Conservation (phyloP, 2,113 vertebrate species). For the Actenoides hombroni region DNA sequence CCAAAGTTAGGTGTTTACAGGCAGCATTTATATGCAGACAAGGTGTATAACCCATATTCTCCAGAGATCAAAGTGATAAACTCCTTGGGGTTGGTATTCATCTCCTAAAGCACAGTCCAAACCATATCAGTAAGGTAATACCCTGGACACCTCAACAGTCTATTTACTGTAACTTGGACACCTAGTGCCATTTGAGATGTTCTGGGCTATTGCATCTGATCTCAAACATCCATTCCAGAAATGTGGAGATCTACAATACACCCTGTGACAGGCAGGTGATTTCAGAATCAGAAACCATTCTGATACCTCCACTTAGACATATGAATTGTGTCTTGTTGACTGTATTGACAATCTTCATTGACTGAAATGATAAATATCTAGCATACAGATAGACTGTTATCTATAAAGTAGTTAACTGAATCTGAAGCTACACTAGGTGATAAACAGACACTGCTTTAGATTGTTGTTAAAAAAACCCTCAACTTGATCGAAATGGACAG, state of each 20-base stretch:
- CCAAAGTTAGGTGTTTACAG: neutral
- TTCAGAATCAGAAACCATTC: neutral
- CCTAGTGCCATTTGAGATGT: neutral
- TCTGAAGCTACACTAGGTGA: neutral
- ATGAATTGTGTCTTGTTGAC: neutral
- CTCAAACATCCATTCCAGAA: neutral
- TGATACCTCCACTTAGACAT: neutral
- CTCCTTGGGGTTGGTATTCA: accelerated
- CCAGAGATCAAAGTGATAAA: neutral
- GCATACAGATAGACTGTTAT: neutral
- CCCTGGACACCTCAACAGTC: neutral
- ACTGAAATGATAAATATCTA: neutral
- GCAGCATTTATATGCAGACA: neutral
- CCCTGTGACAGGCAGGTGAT: neutral
- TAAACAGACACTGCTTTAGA: neutral
- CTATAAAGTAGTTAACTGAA: neutral
- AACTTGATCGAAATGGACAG: neutral
- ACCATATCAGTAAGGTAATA: neutral
- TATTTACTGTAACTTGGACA: neutral
- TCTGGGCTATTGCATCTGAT: neutral
- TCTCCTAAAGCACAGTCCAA: neutral
- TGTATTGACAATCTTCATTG: neutral
- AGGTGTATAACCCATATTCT: neutral
- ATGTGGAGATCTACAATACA: neutral
- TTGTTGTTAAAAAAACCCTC: neutral